These are phyloP conservation scores for Bugulina stolonifera DNA, from an alignment of 2,888 invertebrate species.

Conservation along the genomic window DNA sequence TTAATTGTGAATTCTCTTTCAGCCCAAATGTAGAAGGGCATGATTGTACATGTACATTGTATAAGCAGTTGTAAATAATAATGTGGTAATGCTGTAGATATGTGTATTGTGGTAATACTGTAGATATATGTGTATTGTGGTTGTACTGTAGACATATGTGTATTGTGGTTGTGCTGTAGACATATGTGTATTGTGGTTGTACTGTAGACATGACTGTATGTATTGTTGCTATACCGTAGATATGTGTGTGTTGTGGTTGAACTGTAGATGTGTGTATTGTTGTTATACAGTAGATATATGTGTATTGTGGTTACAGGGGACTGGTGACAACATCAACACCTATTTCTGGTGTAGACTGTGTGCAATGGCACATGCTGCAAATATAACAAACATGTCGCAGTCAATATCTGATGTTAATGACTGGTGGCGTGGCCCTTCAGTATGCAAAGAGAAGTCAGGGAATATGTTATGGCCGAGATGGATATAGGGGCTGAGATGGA, in stretches of 20 bases:
- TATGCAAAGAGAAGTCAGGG: conserved; percentile 34
- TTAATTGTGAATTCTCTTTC: no score
- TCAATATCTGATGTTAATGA: conserved; percentile 73
- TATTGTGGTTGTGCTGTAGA: neutral
- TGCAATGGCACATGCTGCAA: conserved; percentile 54
- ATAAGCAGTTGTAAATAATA: no score
- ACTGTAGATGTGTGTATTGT: no score
- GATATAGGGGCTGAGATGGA: no score
- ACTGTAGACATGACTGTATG: no score
- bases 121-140: neutral
- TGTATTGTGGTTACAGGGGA: conserved; percentile 41
- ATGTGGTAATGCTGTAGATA: no score
- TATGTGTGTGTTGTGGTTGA: no score
- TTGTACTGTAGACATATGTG: neutral
- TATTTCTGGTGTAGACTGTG: conserved; percentile 88
- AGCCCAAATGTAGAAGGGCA: no score
- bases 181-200: neutral
- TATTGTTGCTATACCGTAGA: no score
- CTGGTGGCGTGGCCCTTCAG: conserved; percentile 69
- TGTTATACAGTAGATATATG: no score
- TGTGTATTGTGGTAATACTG: no score
- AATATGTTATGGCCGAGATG: neutral
- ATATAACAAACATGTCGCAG: conserved; percentile 30
- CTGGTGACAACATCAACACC: conserved; percentile 89
- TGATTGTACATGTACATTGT: no score